A percentile compares a stretch with the other conserved stretches of the same genome.
Conservation (phyloP, 2,113 vertebrate species). For the Otolemur garnettii region DNA sequence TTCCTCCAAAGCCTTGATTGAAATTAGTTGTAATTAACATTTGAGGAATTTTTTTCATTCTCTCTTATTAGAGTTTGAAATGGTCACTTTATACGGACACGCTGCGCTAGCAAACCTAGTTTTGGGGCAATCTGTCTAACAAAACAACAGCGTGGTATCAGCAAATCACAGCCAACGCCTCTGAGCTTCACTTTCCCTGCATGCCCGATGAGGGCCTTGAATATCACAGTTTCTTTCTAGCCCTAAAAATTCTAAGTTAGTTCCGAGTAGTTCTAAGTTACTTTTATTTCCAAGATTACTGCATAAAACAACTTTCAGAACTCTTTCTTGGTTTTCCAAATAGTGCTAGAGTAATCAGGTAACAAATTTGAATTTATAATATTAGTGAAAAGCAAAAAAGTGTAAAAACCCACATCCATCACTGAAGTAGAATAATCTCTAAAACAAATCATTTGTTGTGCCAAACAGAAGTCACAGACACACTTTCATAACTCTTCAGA, state of each 20-base stretch:
- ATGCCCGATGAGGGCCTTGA: not conserved
- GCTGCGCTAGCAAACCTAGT: not conserved
- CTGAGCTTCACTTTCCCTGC: not conserved
- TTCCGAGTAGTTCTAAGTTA: not conserved
- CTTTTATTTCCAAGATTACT: not conserved
- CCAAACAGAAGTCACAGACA: conserved; percentile 3
- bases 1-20: not conserved
- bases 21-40: not conserved
- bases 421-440: not conserved
- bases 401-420: not conserved
- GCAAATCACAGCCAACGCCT: not conserved
- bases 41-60: not conserved
- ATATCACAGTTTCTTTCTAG: not conserved
- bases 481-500: not conserved
- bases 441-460: not conserved
- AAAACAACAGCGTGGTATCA: not conserved
- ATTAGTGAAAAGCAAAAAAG: not conserved
- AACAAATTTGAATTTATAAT: conserved; percentile 14
- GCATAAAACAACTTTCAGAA: not conserved
- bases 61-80: conserved; percentile 19
- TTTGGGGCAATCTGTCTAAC: not conserved
- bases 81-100: not conserved
- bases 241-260: not conserved
- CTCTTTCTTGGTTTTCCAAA: conserved; percentile 12
- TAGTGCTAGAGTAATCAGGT: not conserved